These are phyloP conservation scores for Petaurus breviceps DNA, from an alignment of 2,113 vertebrate species.

Conservation along the genomic window DNA sequence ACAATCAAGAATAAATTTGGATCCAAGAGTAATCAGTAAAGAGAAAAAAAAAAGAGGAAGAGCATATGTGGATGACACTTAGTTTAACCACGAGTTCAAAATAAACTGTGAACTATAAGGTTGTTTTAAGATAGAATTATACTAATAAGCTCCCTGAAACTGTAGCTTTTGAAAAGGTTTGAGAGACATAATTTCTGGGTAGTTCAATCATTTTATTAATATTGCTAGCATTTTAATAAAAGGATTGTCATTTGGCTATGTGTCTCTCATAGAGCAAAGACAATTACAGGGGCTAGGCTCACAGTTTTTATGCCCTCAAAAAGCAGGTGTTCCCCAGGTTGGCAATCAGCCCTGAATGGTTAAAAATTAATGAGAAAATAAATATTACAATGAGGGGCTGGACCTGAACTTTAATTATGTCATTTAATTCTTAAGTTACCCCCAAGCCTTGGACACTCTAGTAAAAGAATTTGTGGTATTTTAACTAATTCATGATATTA, in stretches of 20 bases:
- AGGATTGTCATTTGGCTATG: neutral
- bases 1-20: conserved; percentile 14
- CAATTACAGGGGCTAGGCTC: too few relatives aligned
- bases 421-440: too few relatives aligned
- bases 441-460: neutral
- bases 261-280: neutral
- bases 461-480: neutral
- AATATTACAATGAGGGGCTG: neutral
- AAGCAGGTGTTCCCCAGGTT: too few relatives aligned
- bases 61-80: neutral
- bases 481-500: too few relatives aligned
- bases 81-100: neutral
- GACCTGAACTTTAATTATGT: neutral
- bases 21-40: neutral
- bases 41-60: neutral
- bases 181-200: neutral
- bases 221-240: neutral
- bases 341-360: too few relatives aligned
- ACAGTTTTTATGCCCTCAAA: neutral
- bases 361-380: neutral
- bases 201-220: neutral
- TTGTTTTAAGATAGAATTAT: neutral
- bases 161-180: too few relatives aligned
- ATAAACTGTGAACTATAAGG: neutral
- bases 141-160: neutral